phyloP scores from a whole-genome alignment of 2,113 vertebrate genomes.

The Onychostoma macrolepis region DNA sequence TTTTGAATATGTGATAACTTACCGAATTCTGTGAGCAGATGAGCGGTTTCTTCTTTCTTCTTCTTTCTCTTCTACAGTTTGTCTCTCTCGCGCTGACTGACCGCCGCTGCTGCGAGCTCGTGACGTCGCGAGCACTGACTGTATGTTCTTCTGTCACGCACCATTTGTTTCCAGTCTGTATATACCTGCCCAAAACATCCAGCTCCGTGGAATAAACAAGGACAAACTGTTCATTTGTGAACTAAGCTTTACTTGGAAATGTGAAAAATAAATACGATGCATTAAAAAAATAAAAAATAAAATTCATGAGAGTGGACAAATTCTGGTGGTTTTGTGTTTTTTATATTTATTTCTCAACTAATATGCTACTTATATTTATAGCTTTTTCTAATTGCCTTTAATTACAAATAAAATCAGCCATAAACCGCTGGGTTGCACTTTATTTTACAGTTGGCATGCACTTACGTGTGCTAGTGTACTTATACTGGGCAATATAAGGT shows the following conservation, averaged over 20 bases:
- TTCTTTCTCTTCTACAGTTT: neutral
- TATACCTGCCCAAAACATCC: neutral
- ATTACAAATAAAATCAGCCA: too few species aligned
- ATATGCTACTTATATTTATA: too few species aligned
- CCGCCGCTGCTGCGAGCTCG: neutral
- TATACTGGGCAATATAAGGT: too few species aligned
- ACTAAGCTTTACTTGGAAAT: neutral
- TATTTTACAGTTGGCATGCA: too few species aligned
- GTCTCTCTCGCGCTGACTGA: neutral
- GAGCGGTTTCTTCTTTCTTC: neutral
- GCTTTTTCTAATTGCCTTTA: too few species aligned
- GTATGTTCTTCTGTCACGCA: slow-evolving; percentile 38
- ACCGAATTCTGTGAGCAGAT: neutral
- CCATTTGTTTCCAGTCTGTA: neutral
- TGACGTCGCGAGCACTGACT: slow-evolving; percentile 17
- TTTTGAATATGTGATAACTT: neutral
- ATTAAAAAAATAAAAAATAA: neutral
- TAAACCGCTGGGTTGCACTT: too few species aligned
- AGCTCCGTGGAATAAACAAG: neutral
- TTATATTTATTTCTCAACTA: neutral
- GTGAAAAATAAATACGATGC: neutral
- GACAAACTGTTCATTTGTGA: neutral
- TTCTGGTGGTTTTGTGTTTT: neutral
- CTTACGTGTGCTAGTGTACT: too few species aligned
- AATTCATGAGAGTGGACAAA: neutral